phyloP scores from a whole-genome alignment of 2,888 invertebrate genomes.

The Pediacus dermestoides region DNA sequence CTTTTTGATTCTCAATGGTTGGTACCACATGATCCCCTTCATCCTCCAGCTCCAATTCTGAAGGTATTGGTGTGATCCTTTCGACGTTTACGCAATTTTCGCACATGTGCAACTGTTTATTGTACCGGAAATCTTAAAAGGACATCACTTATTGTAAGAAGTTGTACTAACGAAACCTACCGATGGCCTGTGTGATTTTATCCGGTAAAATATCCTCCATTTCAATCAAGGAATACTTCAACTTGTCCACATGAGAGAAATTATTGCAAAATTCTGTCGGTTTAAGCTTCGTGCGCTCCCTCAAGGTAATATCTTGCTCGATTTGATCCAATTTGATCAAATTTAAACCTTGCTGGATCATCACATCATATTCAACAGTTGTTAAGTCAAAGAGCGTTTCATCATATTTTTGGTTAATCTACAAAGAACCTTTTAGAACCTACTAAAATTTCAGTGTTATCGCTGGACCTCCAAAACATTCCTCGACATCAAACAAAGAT shows the following conservation, averaged over 20 bases:
- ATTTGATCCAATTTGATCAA: constrained; percentile 32
- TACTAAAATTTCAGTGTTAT: too few species aligned
- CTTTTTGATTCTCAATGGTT: too few species aligned
- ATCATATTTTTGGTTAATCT: constrained; percentile 21
- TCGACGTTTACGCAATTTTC: constrained; percentile 16
- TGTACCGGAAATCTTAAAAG: constrained; percentile 31
- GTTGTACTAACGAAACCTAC: constrained; percentile 25
- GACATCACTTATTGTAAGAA: constrained; percentile 11
- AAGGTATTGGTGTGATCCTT: too few species aligned
- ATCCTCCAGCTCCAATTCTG: too few species aligned
- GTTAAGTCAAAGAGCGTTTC: constrained; percentile 26
- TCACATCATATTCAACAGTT: constrained; percentile 34
- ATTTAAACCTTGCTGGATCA: constrained; percentile 35
- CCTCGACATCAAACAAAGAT: too few species aligned
- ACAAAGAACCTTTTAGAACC: too few species aligned
- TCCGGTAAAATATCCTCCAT: constrained; percentile 38
- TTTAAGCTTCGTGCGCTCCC: constrained; percentile 35
- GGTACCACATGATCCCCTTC: too few species aligned
- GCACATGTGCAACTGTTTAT: constrained; percentile 24
- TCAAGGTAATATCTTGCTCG: constrained; percentile 23
- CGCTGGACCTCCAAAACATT: constrained; percentile 30
- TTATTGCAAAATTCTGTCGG: constrained; percentile 24
- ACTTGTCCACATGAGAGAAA: constrained; percentile 24
- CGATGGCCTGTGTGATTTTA: constrained; percentile 33
- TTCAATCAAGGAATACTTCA: constrained; percentile 38